phyloP scores from a whole-genome alignment of 2,888 invertebrate species.

The Heteromyza rotundicornis region DNA sequence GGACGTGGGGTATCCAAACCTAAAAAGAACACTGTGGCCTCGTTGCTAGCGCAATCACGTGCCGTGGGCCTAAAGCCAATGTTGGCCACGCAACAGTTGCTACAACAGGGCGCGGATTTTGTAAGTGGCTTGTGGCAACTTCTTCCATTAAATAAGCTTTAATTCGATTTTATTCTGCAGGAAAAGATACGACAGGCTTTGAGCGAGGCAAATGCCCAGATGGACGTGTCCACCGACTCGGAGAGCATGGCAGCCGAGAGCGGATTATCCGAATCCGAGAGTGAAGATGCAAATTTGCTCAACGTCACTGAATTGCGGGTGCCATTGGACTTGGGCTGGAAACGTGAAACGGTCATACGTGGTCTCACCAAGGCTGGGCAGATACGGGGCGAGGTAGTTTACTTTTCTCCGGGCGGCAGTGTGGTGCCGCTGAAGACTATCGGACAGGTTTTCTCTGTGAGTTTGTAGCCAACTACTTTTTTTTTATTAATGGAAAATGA shows the following conservation, averaged over 20 bases:
- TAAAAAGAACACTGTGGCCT: constrained; percentile 92
- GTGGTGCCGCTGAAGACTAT: constrained; percentile 69
- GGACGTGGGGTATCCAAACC: constrained; percentile 89
- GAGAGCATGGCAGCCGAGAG: constrained; percentile 68
- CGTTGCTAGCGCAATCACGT: constrained; percentile 83
- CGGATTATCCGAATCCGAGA: constrained; percentile 68
- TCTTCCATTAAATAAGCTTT: not conserved
- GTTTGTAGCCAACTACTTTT: constrained; percentile 53
- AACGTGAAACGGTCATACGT: constrained; percentile 88
- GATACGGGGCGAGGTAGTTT: constrained; percentile 92
- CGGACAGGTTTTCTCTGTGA: constrained; percentile 71
- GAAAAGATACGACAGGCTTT: constrained; percentile 67
- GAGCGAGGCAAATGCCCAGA: constrained; percentile 65
- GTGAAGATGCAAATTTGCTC: constrained; percentile 64
- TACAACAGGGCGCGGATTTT: constrained; percentile 63
- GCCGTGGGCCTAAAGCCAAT: constrained; percentile 82
- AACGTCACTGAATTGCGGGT: constrained; percentile 67
- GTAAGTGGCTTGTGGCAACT: constrained; percentile 52
- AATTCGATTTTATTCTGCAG: constrained; percentile 47
- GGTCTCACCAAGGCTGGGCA: constrained; percentile 86
- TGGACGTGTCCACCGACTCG: constrained; percentile 68
- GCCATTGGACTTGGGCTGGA: constrained; percentile 83
- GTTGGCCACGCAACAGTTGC: constrained; percentile 73
- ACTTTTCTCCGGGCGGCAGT: constrained; percentile 76
- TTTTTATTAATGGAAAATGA: not conserved